These are phyloP conservation scores for Leptodirus hochenwartii DNA, from an alignment of 2,888 invertebrate genomes.

Conservation along the genomic window DNA sequence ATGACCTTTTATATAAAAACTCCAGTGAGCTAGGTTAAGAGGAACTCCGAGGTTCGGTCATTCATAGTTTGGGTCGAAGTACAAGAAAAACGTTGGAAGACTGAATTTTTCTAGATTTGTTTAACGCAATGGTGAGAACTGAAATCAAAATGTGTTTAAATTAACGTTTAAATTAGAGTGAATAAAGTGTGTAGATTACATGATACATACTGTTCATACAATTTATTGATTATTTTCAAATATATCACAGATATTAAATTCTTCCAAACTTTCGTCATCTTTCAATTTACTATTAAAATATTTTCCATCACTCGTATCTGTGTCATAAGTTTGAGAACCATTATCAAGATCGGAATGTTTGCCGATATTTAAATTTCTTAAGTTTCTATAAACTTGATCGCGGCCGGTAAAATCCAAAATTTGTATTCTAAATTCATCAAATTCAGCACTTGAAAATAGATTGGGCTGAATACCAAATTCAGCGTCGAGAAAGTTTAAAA, in stretches of 20 bases:
- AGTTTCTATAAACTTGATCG: slow-evolving; percentile 15
- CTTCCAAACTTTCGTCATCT: slow-evolving; percentile 11
- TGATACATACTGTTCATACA: too few relatives aligned
- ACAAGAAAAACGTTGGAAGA: too few relatives aligned
- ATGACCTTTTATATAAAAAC: too few relatives aligned
- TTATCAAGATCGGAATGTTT: not conserved
- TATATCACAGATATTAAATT: slow-evolving; percentile 19
- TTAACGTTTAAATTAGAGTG: too few relatives aligned
- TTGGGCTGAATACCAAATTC: slow-evolving; percentile 33
- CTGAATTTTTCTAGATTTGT: too few relatives aligned
- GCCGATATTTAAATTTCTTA: slow-evolving; percentile 13
- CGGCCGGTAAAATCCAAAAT: slow-evolving; percentile 17
- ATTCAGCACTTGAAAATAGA: slow-evolving; percentile 17
- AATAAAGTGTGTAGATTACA: too few relatives aligned
- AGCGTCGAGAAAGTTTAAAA: slow-evolving; percentile 48
- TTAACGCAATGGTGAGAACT: too few relatives aligned
- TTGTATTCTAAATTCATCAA: slow-evolving; percentile 14
- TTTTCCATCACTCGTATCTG: slow-evolving; percentile 17
- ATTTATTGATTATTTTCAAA: slow-evolving; percentile 14
- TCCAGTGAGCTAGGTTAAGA: too few relatives aligned
- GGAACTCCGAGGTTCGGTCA: too few relatives aligned
- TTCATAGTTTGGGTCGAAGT: too few relatives aligned
- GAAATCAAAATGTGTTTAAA: too few relatives aligned
- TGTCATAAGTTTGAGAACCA: slow-evolving; percentile 6
- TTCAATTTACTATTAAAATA: slow-evolving; percentile 19